Evolutionary conservation across 2,888 invertebrate species (phyloP), one percentile per base, ranked within the genome.

Genomic region (Nasonovia ribisnigri): DNA sequence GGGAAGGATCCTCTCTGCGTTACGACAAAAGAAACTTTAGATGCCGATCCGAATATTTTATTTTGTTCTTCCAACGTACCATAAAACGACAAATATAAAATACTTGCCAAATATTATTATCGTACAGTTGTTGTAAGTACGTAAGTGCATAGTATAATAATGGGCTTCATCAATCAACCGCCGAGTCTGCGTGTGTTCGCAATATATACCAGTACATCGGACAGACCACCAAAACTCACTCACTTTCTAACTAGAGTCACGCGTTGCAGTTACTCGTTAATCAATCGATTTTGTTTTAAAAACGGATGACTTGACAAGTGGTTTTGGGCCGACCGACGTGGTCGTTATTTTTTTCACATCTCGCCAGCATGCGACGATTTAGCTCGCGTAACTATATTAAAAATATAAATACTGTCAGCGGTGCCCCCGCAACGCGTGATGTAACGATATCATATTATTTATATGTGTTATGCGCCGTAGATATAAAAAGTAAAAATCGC

Each of bases 261-360:
- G 57, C 36, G 36, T 77, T 20, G 20, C 20, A 77, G 88, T 3
- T 77, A 67, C 88, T 90, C 84, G 90, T 93, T 93, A 93, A 89
- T 84, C 93, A 90, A 93, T 89, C 36, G 93, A 60, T 93, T 46
- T n/a, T 36, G 43, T 67, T 92, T 87, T 8, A 26, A 20, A 77
- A 54, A 51, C 51, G 20, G 48, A 77, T 42, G 51, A n/a, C 43
- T 92, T 57, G 93, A 93, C 89, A 93, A 93, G 93, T 48, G 89
- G 93, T 93, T 90, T 77, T 67, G 48, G 26, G 26, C 24, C n/a
- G 13, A 57, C 46, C n/a, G 86, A 48, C 87, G 48, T 67, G 88
- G 88, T 67, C 48, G 88, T 51, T 46, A 42, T 90, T 77, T 84
- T 77, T 46, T 43, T 86, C n/a, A 57, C 46, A 46, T 86, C 84